Conservation (phyloP, 2,888 invertebrate genomes). For the Schizotus pectinicornis region DNA sequence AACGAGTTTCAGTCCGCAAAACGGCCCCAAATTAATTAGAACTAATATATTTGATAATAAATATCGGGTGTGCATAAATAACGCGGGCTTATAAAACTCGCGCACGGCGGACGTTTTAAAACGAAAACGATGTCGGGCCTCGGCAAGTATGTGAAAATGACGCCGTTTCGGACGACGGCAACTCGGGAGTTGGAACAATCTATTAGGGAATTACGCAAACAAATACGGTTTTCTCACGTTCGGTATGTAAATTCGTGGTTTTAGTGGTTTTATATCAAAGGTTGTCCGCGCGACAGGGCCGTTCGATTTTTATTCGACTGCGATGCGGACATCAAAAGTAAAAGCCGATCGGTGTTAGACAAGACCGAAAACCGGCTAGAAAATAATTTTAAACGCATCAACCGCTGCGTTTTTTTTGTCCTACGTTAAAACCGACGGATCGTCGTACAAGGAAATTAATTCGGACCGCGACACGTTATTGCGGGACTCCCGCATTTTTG, state of each 20-base stretch:
- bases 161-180: background rate
- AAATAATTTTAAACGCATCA: slow-evolving; percentile 24
- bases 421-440: too few relatives aligned
- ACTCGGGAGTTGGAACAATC: slow-evolving; percentile 12
- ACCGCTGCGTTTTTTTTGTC: slow-evolving; percentile 6
- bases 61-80: slow-evolving; percentile 9
- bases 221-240: slow-evolving; percentile 27
- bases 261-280: slow-evolving; percentile 29
- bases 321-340: slow-evolving; percentile 40
- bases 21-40: slow-evolving; percentile 15
- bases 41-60: slow-evolving; percentile 14
- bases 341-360: slow-evolving; percentile 46
- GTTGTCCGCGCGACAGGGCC: slow-evolving; percentile 24
- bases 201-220: slow-evolving; percentile 22
- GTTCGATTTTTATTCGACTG: slow-evolving; percentile 34
- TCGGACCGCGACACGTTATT: slow-evolving; percentile 3
- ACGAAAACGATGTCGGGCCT: slow-evolving; percentile 14
- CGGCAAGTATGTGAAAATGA: slow-evolving; percentile 15
- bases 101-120: slow-evolving; percentile 3
- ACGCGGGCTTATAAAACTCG: slow-evolving; percentile 1
- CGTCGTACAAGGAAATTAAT: slow-evolving; percentile 6
- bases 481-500: background rate
- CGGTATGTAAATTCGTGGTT: slow-evolving; percentile 27
- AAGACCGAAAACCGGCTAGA: slow-evolving; percentile 35
- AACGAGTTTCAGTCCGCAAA: background rate